Base-by-base conservation (phyloP, 2,888 invertebrate species). In the Anaspis maculata region DNA sequence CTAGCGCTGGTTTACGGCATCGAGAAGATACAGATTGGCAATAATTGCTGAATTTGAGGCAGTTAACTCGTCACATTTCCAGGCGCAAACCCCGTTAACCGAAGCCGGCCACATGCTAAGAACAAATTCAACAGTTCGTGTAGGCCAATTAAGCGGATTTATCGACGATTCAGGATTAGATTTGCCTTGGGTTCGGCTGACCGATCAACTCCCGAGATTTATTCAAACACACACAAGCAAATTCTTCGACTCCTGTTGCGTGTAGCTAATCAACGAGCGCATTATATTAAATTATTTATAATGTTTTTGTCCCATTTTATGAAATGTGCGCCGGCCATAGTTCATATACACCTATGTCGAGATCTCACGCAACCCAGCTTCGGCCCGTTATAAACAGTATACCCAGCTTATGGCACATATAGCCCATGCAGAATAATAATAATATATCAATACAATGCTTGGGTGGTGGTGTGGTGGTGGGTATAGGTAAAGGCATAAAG, bases 231-330 rank as follows among this genome's bases (percentile, higher is more conserved):
- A 9, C 9, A 19, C 32, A 25, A 31, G 37, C 37, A 19, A 37
- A 37, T 37, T 37, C 33, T 37, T 37, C 13, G 30, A 29, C 37
- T 33, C 37, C 37, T 30, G 37, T 37, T 37, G 37, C 37, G 37
- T 37, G 37, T 24, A 5, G 37, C 37, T 37, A 37, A 37, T 37
- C 37, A 37, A 33, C 37, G 37, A 37, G 33, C 29, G 19, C 37
- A 30, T 37, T 33, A 37, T 27, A 30, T 33, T 37, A 27, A 37
- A 33, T 37, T 37, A 37, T 37, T 37, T 37, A 30, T 33, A 33
- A 25, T 22, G 22, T 37, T 37, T 37, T 37, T 27, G 37, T 37
- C 30, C 37, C 13, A 33, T 37, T 37, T 37, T 27, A 33, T 37
- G 29, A 37, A 37, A 37, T 37, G 33, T 33, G 37, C 30, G 30